phyloP scores from a whole-genome alignment of 2,113 vertebrate species.

The Pelusios castaneus region DNA sequence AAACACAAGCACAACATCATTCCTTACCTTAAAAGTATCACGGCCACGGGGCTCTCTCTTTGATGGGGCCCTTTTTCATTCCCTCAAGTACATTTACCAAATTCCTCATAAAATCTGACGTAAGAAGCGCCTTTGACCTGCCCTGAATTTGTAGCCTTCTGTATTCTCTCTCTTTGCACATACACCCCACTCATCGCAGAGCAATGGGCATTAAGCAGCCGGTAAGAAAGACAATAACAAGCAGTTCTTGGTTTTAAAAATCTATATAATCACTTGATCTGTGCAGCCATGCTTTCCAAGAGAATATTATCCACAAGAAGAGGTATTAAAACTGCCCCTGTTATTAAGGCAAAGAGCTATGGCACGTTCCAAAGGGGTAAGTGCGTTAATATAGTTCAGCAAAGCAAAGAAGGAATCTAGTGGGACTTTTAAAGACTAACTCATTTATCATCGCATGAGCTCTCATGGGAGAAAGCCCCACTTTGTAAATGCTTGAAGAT shows the following conservation, averaged over 20 bases:
- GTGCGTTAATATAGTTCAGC: too few species aligned
- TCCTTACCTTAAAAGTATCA: not conserved
- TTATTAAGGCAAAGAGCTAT: not conserved
- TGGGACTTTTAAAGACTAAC: too few species aligned
- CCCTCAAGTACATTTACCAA: not conserved
- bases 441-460: too few species aligned
- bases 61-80: not conserved
- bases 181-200: not conserved
- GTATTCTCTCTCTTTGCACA: accelerated
- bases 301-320: not conserved
- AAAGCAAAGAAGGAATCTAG: too few species aligned
- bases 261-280: not conserved
- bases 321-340: not conserved
- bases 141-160: not conserved
- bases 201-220: not conserved
- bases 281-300: not conserved
- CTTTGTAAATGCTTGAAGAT: too few species aligned
- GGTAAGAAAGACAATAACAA: accelerated
- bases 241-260: not conserved
- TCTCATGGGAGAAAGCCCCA: too few species aligned
- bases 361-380: not conserved
- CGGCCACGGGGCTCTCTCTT: not conserved
- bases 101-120: not conserved
- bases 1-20: not conserved
- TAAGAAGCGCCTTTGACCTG: not conserved